Evolutionary conservation across 2,113 vertebrate genomes (phyloP), one percentile per base, ranked within the genome.

Genomic region (Probosciger aterrimus): DNA sequence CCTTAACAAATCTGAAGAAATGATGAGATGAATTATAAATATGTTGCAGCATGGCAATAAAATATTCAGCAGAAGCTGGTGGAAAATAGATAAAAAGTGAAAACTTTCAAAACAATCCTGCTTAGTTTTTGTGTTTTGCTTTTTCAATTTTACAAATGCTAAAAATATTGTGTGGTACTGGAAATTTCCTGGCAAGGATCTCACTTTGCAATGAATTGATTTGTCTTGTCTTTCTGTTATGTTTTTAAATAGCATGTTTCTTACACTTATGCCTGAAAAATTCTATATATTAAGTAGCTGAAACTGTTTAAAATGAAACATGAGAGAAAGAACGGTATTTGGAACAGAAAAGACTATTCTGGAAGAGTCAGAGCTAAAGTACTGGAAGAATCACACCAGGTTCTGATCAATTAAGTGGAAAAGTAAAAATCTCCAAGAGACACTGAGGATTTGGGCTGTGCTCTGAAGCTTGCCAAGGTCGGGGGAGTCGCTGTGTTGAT

Each of bases 11-110:
- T 85, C 18, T 53, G 65, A 89, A 95, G 70, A 90, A 95, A 93
- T 65, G 3, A 86, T 92, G 88, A 92, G 86, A 82, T 92, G 67
- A 96, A 96, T 94, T 94, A 91, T 92, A 76, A 93, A 93, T 92
- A 91, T 49, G n/a, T 84, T 75, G 59, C 86, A 82, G 59, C 64
- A 73, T 63, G 74, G 83, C 77, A 92, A 89, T 95, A 91, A 95
- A 93, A 89, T 93, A 84, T 95, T 97, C 74, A 94, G 86, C 64
- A 94, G 77, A 89, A 89, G 65, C 80, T 87, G 65, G 59, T 89
- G 62, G 69, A 82, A 59, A 59, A 86, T 86, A 94, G 69, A 86
- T 82, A 80, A 94, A 80, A 94, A 92, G 47, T 82, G 47, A 92
- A 96, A 94, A 82, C 55, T 92, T 95, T 43, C 65, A 82, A 86